A percentile compares a stretch with the other conserved stretches of the same genome.
These are phyloP conservation scores for Protonibea diacanthus DNA, from an alignment of 2,797 vertebrate species.

Conservation along the genomic window DNA sequence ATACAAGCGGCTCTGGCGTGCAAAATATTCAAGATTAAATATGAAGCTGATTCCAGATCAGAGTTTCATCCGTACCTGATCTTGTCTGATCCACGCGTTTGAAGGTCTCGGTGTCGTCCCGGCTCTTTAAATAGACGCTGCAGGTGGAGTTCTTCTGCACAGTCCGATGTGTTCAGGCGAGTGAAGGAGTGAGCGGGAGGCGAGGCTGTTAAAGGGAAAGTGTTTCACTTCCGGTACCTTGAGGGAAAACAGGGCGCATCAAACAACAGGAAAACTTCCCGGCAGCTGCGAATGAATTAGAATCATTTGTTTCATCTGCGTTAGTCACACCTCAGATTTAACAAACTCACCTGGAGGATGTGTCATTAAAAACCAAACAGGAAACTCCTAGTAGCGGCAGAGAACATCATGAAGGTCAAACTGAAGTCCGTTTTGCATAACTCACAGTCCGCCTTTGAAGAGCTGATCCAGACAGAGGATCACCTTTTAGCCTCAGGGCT, in stretches of 20 bases:
- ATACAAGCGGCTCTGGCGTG: not conserved
- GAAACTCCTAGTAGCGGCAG: not conserved
- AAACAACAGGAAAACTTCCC: not conserved
- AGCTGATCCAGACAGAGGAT: not conserved
- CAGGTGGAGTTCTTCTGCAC: not conserved
- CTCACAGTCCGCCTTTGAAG: not conserved
- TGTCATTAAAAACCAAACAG: accelerated
- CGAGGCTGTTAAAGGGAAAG: not conserved
- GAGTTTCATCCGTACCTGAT: slow-evolving; percentile 15
- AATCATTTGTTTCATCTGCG: too few species aligned
- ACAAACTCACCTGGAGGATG: not conserved
- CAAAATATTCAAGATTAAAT: too few species aligned
- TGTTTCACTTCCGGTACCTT: not conserved
- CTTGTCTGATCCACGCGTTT: not conserved
- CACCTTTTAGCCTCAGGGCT: slow-evolving; percentile 8
- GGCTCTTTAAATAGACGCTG: not conserved
- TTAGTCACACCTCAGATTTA: not conserved
- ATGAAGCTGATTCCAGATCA: not conserved
- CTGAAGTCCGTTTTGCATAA: slow-evolving; percentile 4
- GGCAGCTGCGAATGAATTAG: too few species aligned
- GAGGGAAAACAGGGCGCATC: not conserved
- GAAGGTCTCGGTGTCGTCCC: too few species aligned
- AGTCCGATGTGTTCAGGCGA: not conserved
- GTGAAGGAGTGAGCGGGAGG: not conserved
- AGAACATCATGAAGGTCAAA: slow-evolving; percentile 12